These are phyloP conservation scores for Stratiomys singularior DNA, from an alignment of 2,888 invertebrate genomes.

Conservation along the genomic window DNA sequence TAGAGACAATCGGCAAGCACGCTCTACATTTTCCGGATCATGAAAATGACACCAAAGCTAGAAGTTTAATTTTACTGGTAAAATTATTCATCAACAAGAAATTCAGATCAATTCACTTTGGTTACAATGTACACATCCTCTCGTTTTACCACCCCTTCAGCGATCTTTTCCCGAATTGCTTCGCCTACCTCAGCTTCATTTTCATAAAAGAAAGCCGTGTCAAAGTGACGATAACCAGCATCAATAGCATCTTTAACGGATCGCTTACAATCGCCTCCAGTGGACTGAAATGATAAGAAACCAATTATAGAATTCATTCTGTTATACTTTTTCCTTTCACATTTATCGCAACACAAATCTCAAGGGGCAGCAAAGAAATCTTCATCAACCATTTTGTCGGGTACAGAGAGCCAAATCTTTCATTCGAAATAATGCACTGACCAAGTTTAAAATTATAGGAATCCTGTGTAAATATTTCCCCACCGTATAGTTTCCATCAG, in stretches of 20 bases:
- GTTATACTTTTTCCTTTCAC: too few relatives aligned
- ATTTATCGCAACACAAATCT: too few relatives aligned
- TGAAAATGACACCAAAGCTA: conserved; percentile 67
- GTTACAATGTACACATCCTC: conserved; percentile 76
- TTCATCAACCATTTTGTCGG: too few relatives aligned
- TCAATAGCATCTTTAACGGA: conserved; percentile 79
- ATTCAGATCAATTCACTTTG: conserved; percentile 55
- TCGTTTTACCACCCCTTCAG: conserved; percentile 73
- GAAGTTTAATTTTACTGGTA: neutral
- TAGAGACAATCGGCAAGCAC: conserved; percentile 72
- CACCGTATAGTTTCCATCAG: too few relatives aligned
- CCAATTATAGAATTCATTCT: too few relatives aligned
- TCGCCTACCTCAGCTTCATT: conserved; percentile 77
- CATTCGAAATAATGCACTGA: too few relatives aligned
- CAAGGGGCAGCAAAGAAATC: too few relatives aligned
- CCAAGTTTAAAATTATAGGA: too few relatives aligned
- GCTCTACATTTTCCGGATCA: conserved; percentile 71
- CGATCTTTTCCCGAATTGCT: conserved; percentile 72
- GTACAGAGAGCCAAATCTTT: too few relatives aligned
- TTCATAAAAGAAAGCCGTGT: conserved; percentile 72
- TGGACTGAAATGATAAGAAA: conserved; percentile 67
- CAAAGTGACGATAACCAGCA: conserved; percentile 79
- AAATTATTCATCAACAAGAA: neutral
- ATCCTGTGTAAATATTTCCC: too few relatives aligned
- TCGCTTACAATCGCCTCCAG: conserved; percentile 72